These are phyloP conservation scores for Catonia carolina DNA, from an alignment of 2,888 invertebrate genomes.

Conservation along the genomic window DNA sequence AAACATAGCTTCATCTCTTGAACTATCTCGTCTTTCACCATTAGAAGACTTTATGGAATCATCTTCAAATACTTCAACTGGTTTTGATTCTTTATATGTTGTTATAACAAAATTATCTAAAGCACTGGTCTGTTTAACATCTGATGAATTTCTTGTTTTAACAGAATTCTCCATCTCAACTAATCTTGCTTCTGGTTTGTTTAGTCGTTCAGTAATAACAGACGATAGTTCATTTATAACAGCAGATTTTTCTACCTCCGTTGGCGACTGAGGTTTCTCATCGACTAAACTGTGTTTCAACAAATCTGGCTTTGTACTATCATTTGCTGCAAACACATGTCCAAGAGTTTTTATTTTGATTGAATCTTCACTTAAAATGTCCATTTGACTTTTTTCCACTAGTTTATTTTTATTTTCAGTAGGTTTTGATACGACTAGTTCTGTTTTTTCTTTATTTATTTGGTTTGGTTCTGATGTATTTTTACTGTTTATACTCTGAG, in stretches of 20 bases:
- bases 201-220: conserved; percentile 13
- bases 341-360: neutral
- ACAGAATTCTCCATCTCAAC: too few relatives aligned
- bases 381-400: conserved; percentile 15
- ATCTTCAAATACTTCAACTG: conserved; percentile 32
- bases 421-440: conserved; percentile 13
- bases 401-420: conserved; percentile 21
- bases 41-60: conserved; percentile 32
- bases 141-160: neutral
- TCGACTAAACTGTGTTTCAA: too few relatives aligned
- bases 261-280: too few relatives aligned
- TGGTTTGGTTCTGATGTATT: conserved; percentile 36
- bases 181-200: neutral
- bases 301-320: too few relatives aligned
- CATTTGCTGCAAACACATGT: too few relatives aligned
- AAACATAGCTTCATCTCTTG: conserved; percentile 23
- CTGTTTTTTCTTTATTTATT: conserved; percentile 20
- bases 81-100: conserved; percentile 34
- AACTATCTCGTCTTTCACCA: conserved; percentile 19
- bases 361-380: neutral
- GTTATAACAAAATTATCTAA: conserved; percentile 37
- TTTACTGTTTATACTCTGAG: conserved; percentile 15
- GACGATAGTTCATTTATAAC: conserved; percentile 20
- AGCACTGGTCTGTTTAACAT: conserved; percentile 9
- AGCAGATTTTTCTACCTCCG: neutral